Conservation (phyloP, 2,113 vertebrate species). For the Martes martes region DNA sequence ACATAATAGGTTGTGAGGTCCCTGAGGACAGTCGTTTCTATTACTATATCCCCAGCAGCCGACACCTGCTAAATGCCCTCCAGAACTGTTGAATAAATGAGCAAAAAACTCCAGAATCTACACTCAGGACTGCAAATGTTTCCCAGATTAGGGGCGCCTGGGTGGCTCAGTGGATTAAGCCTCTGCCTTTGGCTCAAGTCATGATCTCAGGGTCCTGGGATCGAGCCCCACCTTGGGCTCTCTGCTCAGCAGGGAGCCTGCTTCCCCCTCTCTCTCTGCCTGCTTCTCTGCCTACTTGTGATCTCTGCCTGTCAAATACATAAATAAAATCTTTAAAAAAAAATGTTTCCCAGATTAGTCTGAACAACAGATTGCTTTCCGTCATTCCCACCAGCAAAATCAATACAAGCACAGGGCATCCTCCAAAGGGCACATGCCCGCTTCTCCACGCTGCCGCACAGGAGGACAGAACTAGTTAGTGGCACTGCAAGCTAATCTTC, state of each 20-base stretch:
- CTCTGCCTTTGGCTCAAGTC: too few species aligned
- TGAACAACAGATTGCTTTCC: background rate
- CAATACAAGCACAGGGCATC: background rate
- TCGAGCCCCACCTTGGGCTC: too few species aligned
- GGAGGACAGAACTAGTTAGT: background rate
- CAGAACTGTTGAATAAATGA: background rate
- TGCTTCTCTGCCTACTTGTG: too few species aligned
- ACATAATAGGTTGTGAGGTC: background rate
- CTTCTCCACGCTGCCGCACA: fast-evolving
- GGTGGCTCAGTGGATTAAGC: too few species aligned
- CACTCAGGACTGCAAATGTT: background rate
- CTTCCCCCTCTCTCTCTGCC: too few species aligned
- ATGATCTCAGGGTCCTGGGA: too few species aligned
- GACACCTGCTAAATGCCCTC: background rate
- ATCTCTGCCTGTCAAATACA: too few species aligned
- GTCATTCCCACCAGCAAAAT: background rate
- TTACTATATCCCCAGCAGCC: background rate
- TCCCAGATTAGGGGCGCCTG: background rate
- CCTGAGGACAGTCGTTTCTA: background rate
- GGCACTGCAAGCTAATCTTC: background rate
- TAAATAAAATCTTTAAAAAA: too few species aligned
- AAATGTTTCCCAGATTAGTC: background rate
- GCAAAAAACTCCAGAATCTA: background rate
- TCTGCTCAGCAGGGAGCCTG: too few species aligned
- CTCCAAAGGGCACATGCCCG: background rate